Conservation (phyloP, 2,113 vertebrate species). For the Arizona elegans region DNA sequence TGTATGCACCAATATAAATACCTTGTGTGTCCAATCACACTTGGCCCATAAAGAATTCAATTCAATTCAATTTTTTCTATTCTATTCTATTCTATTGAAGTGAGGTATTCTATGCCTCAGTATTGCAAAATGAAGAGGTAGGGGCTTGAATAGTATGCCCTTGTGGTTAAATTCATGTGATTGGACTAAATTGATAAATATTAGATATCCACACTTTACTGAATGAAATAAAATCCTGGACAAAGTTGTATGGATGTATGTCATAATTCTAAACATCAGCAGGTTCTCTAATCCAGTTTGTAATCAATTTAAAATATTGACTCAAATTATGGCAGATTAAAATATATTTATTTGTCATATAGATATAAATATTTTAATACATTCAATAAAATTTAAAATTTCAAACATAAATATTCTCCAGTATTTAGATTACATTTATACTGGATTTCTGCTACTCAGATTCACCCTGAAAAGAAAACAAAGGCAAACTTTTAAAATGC, state of each 20-base stretch:
- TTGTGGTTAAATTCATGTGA: neutral
- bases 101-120: neutral
- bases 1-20: too few species aligned
- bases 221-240: neutral
- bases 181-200: neutral
- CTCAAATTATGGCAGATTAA: neutral
- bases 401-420: slow-evolving; percentile 14
- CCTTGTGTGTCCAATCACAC: too few species aligned
- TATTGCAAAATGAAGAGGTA: neutral
- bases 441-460: neutral
- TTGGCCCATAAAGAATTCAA: too few species aligned
- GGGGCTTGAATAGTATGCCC: neutral
- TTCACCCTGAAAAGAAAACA: slow-evolving; percentile 25
- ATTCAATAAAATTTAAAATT: slow-evolving; percentile 23
- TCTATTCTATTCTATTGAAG: too few species aligned
- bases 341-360: slow-evolving; percentile 23
- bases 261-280: neutral
- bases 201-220: neutral
- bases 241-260: neutral
- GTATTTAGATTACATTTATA: neutral
- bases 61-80: too few species aligned
- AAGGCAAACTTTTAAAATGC: neutral
- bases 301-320: neutral
- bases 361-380: slow-evolving; percentile 16
- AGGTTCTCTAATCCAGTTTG: neutral